These are phyloP conservation scores for Mactra quadrangularis DNA, from an alignment of 1,140 invertebrate species.

Conservation along the genomic window DNA sequence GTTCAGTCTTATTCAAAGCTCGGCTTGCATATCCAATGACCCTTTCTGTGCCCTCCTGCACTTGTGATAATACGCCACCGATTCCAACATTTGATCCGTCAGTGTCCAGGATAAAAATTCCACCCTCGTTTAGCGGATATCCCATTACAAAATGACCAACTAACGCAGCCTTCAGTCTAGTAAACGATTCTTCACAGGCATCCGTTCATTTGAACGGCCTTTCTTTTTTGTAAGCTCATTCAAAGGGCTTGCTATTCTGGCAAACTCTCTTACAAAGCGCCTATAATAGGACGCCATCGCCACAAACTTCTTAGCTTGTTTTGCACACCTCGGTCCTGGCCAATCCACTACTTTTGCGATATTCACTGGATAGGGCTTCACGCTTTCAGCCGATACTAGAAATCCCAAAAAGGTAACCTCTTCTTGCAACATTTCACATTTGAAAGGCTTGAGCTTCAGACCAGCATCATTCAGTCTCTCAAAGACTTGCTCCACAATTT, in stretches of 20 bases:
- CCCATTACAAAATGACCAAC: conserved; percentile 39
- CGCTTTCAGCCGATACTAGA: conserved; percentile 47
- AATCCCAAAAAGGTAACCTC: conserved; percentile 58
- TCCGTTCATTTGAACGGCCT: background rate
- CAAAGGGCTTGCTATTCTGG: conserved; percentile 42
- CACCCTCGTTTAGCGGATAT: background rate
- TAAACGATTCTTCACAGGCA: background rate
- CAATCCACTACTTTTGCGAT: background rate
- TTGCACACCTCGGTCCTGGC: conserved; percentile 39
- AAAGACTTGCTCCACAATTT: conserved; percentile 25
- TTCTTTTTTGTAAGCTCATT: conserved; percentile 37
- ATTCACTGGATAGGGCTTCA: conserved; percentile 44
- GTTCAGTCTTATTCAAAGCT: conserved; percentile 77
- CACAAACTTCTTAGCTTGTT: conserved; percentile 47
- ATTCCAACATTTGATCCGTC: conserved; percentile 67
- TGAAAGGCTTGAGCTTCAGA: conserved; percentile 57
- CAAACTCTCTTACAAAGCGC: conserved; percentile 38
- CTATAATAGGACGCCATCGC: conserved; percentile 56
- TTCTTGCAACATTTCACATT: conserved; percentile 60
- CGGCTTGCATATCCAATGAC: background rate
- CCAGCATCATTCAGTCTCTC: conserved; percentile 29
- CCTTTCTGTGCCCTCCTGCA: conserved; percentile 31
- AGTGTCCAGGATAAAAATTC: conserved; percentile 64
- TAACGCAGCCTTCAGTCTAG: background rate
- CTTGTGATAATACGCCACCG: conserved; percentile 73